A percentile compares a stretch with the other conserved stretches of the same genome.
phyloP scores from a whole-genome alignment of 1,140 invertebrate species.

The Bombus pascuorum region DNA sequence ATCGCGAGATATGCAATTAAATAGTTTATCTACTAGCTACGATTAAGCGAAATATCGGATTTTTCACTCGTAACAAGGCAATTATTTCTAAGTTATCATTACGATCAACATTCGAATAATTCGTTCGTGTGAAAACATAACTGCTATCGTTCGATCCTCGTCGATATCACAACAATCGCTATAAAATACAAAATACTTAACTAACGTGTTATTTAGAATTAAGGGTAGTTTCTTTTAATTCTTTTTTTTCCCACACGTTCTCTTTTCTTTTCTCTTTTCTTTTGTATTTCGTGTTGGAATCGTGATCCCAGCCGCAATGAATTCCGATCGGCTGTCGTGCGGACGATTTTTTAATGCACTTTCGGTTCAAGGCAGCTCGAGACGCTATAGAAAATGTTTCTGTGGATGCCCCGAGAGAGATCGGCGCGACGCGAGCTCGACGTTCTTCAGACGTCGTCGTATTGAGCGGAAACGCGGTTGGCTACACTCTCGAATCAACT shows the following conservation, averaged over 20 bases:
- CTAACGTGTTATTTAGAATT: conserved; percentile 7
- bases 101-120: background rate
- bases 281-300: too few relatives aligned
- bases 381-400: conserved; percentile 78
- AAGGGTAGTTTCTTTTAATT: background rate
- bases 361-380: conserved; percentile 82
- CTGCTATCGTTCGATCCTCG: background rate
- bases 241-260: too few relatives aligned
- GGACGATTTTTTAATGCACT: conserved; percentile 81
- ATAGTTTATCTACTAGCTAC: background rate
- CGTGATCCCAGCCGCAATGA: conserved; percentile 5
- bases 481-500: conserved; percentile 16
- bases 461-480: conserved; percentile 35
- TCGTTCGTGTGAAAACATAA: background rate
- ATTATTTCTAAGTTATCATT: background rate
- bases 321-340: conserved; percentile 45
- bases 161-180: conserved; percentile 27
- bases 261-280: too few relatives aligned
- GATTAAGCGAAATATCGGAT: background rate
- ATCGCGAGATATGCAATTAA: background rate
- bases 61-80: background rate
- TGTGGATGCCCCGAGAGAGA: conserved; percentile 30
- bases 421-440: conserved; percentile 34
- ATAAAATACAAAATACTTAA: conserved; percentile 14
- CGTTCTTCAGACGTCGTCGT: background rate